Percentiles rank a stretch among this genome's conserved stretches.
phyloP scores from a whole-genome alignment of 2,113 vertebrate species.

The Poeciliopsis retropinna region DNA sequence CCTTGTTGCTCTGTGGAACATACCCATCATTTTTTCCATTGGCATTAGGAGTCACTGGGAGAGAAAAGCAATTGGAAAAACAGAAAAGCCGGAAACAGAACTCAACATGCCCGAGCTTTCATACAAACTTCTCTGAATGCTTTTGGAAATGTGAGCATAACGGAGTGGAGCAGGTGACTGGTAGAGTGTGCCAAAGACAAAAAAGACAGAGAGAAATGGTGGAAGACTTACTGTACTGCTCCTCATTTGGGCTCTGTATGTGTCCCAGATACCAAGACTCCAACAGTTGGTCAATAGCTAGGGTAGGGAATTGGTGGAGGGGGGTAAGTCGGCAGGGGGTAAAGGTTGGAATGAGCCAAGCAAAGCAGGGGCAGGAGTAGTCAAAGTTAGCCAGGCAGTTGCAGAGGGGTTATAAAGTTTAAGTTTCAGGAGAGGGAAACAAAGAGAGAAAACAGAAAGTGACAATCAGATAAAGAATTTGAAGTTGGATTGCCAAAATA shows the following conservation, averaged over 20 bases:
- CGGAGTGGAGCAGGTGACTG: constrained; percentile 64
- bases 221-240: constrained; percentile 57
- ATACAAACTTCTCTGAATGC: constrained; percentile 64
- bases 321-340: constrained; percentile 23
- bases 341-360: constrained; percentile 3
- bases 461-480: constrained; percentile 44
- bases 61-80: constrained; percentile 56
- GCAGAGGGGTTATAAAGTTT: constrained; percentile 39
- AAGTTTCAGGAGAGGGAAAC: constrained; percentile 41
- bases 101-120: constrained; percentile 41
- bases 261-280: constrained; percentile 61
- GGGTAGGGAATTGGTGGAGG: constrained; percentile 4
- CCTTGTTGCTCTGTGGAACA: constrained; percentile 50
- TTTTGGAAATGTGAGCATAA: constrained; percentile 54
- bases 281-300: constrained; percentile 45
- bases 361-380: constrained; percentile 29
- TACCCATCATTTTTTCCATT: constrained; percentile 58
- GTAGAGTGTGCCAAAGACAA: constrained; percentile 43
- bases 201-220: constrained; percentile 11
- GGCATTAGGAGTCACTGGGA: constrained; percentile 29
- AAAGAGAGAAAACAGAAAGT: constrained; percentile 61
- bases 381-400: constrained; percentile 54
- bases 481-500: constrained; percentile 3
- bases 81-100: constrained; percentile 28
- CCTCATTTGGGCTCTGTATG: constrained; percentile 62